These are phyloP conservation scores for Salpingus planirostris DNA, from an alignment of 2,888 invertebrate species.

Conservation along the genomic window DNA sequence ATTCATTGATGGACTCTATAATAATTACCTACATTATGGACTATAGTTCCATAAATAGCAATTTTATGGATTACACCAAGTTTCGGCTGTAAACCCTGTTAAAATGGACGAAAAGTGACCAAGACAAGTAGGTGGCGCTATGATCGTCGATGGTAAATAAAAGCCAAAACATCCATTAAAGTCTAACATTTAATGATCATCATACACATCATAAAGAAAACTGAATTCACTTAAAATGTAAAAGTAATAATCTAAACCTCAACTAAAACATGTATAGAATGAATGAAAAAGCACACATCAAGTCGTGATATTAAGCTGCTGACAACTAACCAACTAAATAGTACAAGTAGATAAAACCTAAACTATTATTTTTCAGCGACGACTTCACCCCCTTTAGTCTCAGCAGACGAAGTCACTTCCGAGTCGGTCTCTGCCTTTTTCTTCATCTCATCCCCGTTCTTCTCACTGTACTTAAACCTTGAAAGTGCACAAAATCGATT, in stretches of 20 bases:
- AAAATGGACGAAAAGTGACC: too few species aligned
- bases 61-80: too few species aligned
- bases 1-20: too few species aligned
- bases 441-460: constrained; percentile 31
- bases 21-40: too few species aligned
- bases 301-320: too few species aligned
- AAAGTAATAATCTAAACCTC: neutral
- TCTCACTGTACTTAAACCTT: constrained; percentile 37
- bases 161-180: too few species aligned
- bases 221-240: neutral
- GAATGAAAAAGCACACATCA: neutral
- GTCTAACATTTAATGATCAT: too few species aligned
- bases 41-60: too few species aligned
- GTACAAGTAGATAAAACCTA: neutral
- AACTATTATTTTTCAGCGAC: constrained; percentile 12
- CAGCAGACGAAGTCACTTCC: constrained; percentile 9
- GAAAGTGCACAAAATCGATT: too few species aligned
- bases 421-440: constrained; percentile 3
- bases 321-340: constrained; percentile 2
- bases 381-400: constrained; percentile 11
- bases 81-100: too few species aligned
- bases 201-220: neutral
- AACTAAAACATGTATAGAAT: neutral
- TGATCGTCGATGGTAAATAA: too few species aligned
- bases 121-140: too few species aligned